Base-by-base conservation (phyloP, 2,888 invertebrate species). In the Slavum lentiscoides region DNA sequence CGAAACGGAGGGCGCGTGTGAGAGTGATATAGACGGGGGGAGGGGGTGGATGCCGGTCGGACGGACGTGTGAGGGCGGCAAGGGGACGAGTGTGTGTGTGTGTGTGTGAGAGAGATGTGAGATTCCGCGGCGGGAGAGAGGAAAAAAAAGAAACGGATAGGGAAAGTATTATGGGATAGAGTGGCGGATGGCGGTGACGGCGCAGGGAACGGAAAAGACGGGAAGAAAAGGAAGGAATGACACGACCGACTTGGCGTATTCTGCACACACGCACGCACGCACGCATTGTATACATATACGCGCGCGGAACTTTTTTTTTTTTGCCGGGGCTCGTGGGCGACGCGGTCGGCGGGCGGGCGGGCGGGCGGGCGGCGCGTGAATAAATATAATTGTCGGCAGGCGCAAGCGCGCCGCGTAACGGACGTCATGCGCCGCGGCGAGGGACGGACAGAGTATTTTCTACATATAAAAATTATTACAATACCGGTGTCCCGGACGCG, bases 341-440 rank as follows among this genome's bases (percentile, higher is more conserved):
- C 67, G 58, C 0, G 21, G 37, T 43, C 15, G n/a, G 58, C 53
- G 53, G 43, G 4, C 9, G 49, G 53, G 55, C 23, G 70, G 64
- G 37, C 8, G 5, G 39, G 64, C 62, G n/a, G n/a, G 55, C 9
- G n/a, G 72, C 64, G 64, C 80, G 80, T 80, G 80, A 80, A 80
- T 80, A 80, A 72, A 72, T 72, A 80, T 80, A 80, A 80, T 80
- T 80, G 80, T 23, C 58, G 64, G 62, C 39, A 23, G 70, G 80
- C 80, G 80, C 80, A 80, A 23, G 80, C 80, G 80, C 70, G 23
- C 39, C 39, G 23, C 70, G 70, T 68, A 62, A 69, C 30, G 30
- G 30, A 30, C 30, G 30, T 30, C 4, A 30, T 4, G 4, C 30
- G 4, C 30, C 2, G 30, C 4, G 30, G 30, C 30, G 30, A 30